Evolutionary conservation across 1,140 invertebrate species (phyloP).

Genomic region (Mya arenaria): DNA sequence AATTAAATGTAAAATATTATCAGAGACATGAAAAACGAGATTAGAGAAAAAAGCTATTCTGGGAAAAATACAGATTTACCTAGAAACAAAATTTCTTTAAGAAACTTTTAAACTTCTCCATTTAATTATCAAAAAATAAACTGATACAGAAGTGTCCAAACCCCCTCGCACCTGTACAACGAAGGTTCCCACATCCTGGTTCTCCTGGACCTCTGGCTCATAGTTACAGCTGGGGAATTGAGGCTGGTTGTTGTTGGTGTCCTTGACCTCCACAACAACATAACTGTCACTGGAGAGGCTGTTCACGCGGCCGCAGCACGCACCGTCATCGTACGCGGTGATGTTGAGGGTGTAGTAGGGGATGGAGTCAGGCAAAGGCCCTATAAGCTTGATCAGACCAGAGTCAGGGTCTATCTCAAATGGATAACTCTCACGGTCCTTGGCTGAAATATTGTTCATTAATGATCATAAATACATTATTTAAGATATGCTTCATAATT

Average conservation of each 20-base stretch:
- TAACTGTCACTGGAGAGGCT: slow-evolving; percentile 56
- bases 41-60: too few relatives aligned
- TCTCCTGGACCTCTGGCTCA: slow-evolving; percentile 64
- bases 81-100: too few relatives aligned
- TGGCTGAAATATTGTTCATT: slow-evolving; percentile 34
- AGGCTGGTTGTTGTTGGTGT: slow-evolving; percentile 74
- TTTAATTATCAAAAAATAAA: too few relatives aligned
- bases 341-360: slow-evolving; percentile 68
- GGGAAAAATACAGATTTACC: too few relatives aligned
- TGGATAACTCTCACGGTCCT: slow-evolving; percentile 47
- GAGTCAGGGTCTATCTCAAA: slow-evolving; percentile 69
- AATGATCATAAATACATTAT: too few relatives aligned
- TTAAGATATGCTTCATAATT: too few relatives aligned
- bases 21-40: too few relatives aligned
- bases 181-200: slow-evolving; percentile 59
- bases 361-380: slow-evolving; percentile 55
- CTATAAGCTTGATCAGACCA: slow-evolving; percentile 65
- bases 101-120: too few relatives aligned
- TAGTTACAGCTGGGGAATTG: slow-evolving; percentile 69
- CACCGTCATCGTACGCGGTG: slow-evolving; percentile 73
- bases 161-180: slow-evolving; percentile 64
- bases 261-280: slow-evolving; percentile 67
- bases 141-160: too few relatives aligned
- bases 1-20: too few relatives aligned
- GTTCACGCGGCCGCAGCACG: slow-evolving; percentile 67